Conservation (phyloP, 1,140 invertebrate genomes). For the Magallana gigas region DNA sequence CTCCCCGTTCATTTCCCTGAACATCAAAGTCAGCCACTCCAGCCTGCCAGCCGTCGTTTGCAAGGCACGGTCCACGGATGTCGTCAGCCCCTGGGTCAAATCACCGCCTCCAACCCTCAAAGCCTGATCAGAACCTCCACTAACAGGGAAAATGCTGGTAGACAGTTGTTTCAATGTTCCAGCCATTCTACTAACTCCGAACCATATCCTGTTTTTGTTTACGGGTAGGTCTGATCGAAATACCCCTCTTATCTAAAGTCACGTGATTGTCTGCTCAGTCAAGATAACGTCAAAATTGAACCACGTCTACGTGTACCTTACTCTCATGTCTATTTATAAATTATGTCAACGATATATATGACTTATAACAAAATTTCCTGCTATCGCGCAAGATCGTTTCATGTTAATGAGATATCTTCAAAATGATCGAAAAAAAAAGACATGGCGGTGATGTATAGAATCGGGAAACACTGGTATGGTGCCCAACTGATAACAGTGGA, state of each 20-base stretch:
- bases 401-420: too few species aligned
- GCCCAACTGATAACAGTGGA: too few species aligned
- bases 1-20: slow-evolving; percentile 30
- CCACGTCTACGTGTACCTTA: background rate
- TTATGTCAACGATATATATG: background rate
- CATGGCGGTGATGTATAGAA: too few species aligned
- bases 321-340: background rate
- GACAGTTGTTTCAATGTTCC: background rate
- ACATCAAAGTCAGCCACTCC: slow-evolving; percentile 18
- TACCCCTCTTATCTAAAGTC: background rate
- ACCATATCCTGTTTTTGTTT: slow-evolving; percentile 26
- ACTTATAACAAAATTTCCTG: too few species aligned
- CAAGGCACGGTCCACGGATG: background rate
- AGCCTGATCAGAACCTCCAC: background rate
- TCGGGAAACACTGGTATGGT: too few species aligned
- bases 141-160: background rate
- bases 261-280: slow-evolving; percentile 2
- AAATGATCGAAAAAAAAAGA: too few species aligned
- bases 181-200: background rate
- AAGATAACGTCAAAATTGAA: background rate
- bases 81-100: background rate
- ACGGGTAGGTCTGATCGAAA: slow-evolving; percentile 7
- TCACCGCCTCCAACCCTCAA: background rate
- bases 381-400: too few species aligned
- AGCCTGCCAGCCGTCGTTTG: slow-evolving; percentile 3